Percentiles rank a stretch among this genome's conserved stretches.
These are phyloP conservation scores for Apostichopus californicus DNA, from an alignment of 35 echinoderm and acorn worm species.

Conservation along the genomic window DNA sequence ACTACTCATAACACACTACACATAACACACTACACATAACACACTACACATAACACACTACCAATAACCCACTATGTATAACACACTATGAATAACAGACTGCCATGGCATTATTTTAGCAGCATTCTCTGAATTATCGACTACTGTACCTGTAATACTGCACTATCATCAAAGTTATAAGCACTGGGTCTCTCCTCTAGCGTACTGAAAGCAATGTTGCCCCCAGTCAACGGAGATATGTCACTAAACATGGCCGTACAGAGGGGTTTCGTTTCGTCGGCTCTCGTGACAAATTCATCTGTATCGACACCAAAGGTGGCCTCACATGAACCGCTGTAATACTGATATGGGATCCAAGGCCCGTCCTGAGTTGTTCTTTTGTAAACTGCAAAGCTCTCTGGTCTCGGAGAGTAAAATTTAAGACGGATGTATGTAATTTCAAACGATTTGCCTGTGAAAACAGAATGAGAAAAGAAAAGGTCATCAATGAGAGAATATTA, in stretches of 20 bases:
- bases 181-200: slow-evolving; percentile 94
- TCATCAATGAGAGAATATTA: too few relatives aligned
- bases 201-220: slow-evolving; percentile 99
- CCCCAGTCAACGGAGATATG: slow-evolving; percentile 95
- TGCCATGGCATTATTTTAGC: too few relatives aligned
- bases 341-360: slow-evolving; percentile 93
- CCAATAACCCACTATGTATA: too few relatives aligned
- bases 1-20: too few relatives aligned
- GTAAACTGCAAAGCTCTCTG: slow-evolving; percentile 98
- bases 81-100: not conserved
- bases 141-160: slow-evolving; percentile 80
- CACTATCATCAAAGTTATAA: slow-evolving; percentile 91
- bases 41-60: too few relatives aligned
- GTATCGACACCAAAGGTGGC: slow-evolving; percentile 53
- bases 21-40: too few relatives aligned
- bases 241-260: slow-evolving; percentile 96
- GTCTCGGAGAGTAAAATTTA: slow-evolving; percentile 93
- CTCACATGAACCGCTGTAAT: slow-evolving; percentile 89
- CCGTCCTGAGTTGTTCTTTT: slow-evolving; percentile 79
- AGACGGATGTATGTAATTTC: slow-evolving; percentile 94
- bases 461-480: not conserved
- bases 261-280: slow-evolving; percentile 79
- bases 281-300: slow-evolving; percentile 56
- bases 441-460: slow-evolving; percentile 88
- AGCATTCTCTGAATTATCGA: too few relatives aligned